Evolutionary conservation across 2,113 vertebrate species (phyloP), one percentile per base, ranked within the genome.

Genomic region (Brachypteracias leptosomus): DNA sequence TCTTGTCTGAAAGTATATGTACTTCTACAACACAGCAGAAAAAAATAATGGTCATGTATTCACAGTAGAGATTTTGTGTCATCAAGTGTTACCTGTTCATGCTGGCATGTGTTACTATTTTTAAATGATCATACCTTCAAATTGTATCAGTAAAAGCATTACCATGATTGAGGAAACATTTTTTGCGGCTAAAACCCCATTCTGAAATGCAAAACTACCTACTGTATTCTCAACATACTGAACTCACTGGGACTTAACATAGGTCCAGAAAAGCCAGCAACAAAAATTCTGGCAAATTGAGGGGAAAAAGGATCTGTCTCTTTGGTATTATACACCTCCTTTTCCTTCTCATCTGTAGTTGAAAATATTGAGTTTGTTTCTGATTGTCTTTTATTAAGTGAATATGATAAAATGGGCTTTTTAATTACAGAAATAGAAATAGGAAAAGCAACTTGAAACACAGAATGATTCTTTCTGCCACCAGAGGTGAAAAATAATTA

Each of bases 351-450:
- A 76, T 74, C 38, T 84, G 10, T 59, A 63, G 59, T 42, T 70
- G n/a, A 90, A 96, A 96, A 71, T 76, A 76, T 11, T 16, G n/a
- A 61, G 52, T 80, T 95, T 76, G 21, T 80, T 95, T 93, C 82
- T 44, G 70, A n/a, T 90, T 86, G 88, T 55, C 13, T 84, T 80
- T 21, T 51, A 90, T 86, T 91, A 90, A 74, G 57, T 24, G 83
- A 80, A 38, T 63, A 31, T 68, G 88, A 83, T 71, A 94, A 95
- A 88, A 62, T 28, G 59, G 25, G 10, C 2, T 49, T 88, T 95
- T 95, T 83, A 96, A 89, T 96, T 93, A 76, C 67, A 76, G 77
- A 91, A 91, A 80, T 90, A 91, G 49, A 94, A 88, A 80, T 77
- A 83, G 38, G 26, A 88, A 94, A 91, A 93, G 38, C 67, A 83